Percentiles rank a stretch among this genome's conserved stretches.
Evolutionary conservation across 2,888 invertebrate species (phyloP).

Genomic region (Rhyacophila evoluta): DNA sequence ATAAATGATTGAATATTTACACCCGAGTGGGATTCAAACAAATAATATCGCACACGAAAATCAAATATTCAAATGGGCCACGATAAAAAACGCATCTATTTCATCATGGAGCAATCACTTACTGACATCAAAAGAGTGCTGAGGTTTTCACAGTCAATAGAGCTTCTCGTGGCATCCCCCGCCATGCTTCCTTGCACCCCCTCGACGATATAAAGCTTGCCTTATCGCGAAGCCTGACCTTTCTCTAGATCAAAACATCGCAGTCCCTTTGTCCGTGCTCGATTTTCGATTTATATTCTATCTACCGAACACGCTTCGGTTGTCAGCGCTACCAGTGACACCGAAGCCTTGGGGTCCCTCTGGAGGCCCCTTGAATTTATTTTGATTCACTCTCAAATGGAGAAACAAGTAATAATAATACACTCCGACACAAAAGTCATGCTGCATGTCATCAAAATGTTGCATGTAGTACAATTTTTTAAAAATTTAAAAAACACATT

Average conservation of each 20-base stretch:
- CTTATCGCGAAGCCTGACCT: conserved; percentile 45
- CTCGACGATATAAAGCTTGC: conserved; percentile 13
- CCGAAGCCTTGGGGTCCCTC: conserved; percentile 12
- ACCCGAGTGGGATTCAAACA: too few relatives aligned
- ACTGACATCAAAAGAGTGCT: conserved; percentile 50
- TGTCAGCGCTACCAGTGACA: conserved; percentile 22
- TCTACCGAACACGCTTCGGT: conserved; percentile 42
- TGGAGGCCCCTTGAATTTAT: conserved; percentile 36
- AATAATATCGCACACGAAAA: conserved; percentile 4
- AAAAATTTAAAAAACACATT: too few relatives aligned
- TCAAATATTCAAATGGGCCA: conserved; percentile 47
- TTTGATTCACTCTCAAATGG: conserved; percentile 44
- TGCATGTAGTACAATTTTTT: too few relatives aligned
- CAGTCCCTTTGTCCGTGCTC: conserved; percentile 45
- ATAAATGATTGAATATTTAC: too few relatives aligned
- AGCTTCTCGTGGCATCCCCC: conserved; percentile 34
- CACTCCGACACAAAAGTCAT: background rate
- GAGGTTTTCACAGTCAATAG: conserved; percentile 54
- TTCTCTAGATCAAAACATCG: conserved; percentile 49
- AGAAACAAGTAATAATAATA: conserved; percentile 43
- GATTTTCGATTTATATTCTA: conserved; percentile 54
- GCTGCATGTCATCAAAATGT: too few relatives aligned
- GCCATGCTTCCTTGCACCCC: conserved; percentile 11
- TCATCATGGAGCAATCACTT: conserved; percentile 52
- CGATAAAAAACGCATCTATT: conserved; percentile 40